Conservation (phyloP, 92 coral and sea anemone species). For the Zoanthus solanderi region DNA sequence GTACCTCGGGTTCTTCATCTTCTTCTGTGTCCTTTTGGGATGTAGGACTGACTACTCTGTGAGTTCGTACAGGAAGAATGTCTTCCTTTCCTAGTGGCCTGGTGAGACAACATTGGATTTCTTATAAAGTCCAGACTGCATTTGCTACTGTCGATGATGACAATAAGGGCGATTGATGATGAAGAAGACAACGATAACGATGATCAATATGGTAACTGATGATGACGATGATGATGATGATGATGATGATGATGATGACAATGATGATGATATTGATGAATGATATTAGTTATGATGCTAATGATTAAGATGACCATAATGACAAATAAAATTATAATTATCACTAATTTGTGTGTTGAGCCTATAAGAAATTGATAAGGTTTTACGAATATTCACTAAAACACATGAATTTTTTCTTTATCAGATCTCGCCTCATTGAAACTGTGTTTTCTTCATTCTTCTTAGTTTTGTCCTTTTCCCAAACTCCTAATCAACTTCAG, state of each 20-base stretch:
- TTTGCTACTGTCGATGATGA: neutral
- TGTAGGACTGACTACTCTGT: constrained; percentile 29
- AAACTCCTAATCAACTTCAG: neutral
- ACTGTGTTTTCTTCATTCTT: neutral
- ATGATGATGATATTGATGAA: too few species aligned
- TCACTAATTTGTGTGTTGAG: too few species aligned
- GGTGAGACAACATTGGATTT: neutral
- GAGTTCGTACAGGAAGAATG: constrained; percentile 34
- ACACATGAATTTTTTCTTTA: too few species aligned
- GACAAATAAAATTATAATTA: neutral
- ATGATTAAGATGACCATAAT: neutral
- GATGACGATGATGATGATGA: too few species aligned
- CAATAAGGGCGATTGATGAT: too few species aligned
- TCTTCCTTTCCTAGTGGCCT: constrained; percentile 40
- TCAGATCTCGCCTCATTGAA: too few species aligned
- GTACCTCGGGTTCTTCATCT: constrained; percentile 23
- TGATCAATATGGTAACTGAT: neutral
- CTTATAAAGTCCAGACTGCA: neutral
- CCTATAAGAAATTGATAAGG: too few species aligned
- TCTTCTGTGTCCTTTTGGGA: constrained; percentile 24
- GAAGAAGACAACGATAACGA: neutral
- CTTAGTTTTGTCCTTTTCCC: neutral
- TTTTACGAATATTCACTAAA: too few species aligned
- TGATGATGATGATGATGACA: too few species aligned
- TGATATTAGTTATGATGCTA: too few species aligned